These are phyloP conservation scores for Oplegnathus fasciatus DNA, from an alignment of 2,113 vertebrate genomes.

Conservation along the genomic window DNA sequence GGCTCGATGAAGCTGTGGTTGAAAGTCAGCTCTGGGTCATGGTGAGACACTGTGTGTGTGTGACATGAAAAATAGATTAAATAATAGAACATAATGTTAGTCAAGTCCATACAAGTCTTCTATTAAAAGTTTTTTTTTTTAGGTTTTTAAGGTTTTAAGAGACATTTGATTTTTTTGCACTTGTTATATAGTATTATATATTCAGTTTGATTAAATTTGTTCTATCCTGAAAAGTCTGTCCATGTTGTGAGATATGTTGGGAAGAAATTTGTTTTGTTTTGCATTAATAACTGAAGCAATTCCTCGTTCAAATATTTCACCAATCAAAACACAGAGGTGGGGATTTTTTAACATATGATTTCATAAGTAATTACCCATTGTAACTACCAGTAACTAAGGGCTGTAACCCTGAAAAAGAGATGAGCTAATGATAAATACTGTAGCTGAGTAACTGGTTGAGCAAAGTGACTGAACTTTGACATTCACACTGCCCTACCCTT, in stretches of 20 bases:
- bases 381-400: too few relatives aligned
- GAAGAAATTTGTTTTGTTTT: not conserved
- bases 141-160: too few relatives aligned
- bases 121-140: too few relatives aligned
- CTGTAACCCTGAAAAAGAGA: too few relatives aligned
- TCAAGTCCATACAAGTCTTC: too few relatives aligned
- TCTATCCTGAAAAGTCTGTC: not conserved
- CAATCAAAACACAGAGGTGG: not conserved
- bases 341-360: too few relatives aligned
- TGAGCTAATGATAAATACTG: too few relatives aligned
- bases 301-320: not conserved
- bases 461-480: too few relatives aligned
- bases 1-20: slow-evolving; percentile 98
- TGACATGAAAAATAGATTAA: not conserved
- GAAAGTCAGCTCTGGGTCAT: slow-evolving; percentile 94
- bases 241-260: not conserved
- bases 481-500: too few relatives aligned
- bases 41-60: slow-evolving; percentile 90
- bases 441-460: too few relatives aligned
- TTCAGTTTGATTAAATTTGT: not conserved
- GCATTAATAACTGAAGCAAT: not conserved
- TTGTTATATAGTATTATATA: not conserved
- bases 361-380: too few relatives aligned
- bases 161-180: not conserved
- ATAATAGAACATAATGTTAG: not conserved